phyloP scores from a whole-genome alignment of 2,888 invertebrate genomes.

The Ptilodon capucinus region DNA sequence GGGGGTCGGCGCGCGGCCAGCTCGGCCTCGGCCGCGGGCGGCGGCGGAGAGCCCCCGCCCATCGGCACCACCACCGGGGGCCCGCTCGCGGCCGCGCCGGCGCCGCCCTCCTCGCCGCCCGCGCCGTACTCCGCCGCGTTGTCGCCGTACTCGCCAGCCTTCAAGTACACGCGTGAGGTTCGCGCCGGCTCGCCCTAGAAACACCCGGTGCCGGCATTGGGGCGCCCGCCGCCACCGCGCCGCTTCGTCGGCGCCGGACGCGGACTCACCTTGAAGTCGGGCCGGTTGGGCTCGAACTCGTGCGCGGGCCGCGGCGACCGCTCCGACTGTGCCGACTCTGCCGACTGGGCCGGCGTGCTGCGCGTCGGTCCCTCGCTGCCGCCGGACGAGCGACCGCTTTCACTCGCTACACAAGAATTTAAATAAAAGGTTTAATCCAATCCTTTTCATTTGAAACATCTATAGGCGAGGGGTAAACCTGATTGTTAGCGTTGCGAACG shows the following conservation, averaged over 20 bases:
- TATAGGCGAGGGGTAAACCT: no score
- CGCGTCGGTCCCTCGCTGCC: slow-evolving; percentile 1
- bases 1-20: background rate
- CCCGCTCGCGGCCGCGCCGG: slow-evolving; percentile 8
- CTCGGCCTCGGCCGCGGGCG: background rate
- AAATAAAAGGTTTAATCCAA: no score
- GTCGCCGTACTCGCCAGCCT: slow-evolving; percentile 73
- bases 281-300: slow-evolving; percentile 65
- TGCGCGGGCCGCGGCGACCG: slow-evolving; percentile 14
- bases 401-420: background rate
- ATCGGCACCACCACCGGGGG: slow-evolving; percentile 5
- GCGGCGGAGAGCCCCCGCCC: background rate
- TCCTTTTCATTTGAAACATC: no score
- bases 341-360: slow-evolving; percentile 1
- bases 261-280: slow-evolving; percentile 58
- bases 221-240: slow-evolving; percentile 12
- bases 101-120: slow-evolving; percentile 31
- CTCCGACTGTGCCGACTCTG: slow-evolving; percentile 1
- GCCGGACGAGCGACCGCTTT: background rate
- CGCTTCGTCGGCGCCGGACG: background rate
- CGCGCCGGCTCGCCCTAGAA: slow-evolving; percentile 32
- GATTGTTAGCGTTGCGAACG: no score
- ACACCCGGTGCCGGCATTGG: slow-evolving; percentile 26
- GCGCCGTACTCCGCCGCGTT: slow-evolving; percentile 61
- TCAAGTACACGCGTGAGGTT: slow-evolving; percentile 43